Percentiles rank a stretch among this genome's conserved stretches.
phyloP scores from a whole-genome alignment of 2,113 vertebrate genomes.

The Turdus rufiventris region DNA sequence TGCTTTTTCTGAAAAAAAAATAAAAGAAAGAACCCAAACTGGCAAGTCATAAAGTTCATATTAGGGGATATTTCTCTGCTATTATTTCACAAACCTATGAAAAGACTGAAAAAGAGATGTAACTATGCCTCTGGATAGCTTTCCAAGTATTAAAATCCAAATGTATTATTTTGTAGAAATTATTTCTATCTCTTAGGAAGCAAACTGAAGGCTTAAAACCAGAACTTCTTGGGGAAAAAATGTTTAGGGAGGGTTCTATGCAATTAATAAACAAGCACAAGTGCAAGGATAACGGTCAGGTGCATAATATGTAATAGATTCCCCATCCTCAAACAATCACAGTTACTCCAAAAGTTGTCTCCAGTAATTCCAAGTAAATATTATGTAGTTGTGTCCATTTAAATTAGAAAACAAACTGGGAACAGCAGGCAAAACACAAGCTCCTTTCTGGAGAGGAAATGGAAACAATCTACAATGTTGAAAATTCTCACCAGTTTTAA shows the following conservation, averaged over 20 bases:
- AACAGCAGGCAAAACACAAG: neutral
- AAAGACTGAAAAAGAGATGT: neutral
- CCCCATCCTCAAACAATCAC: neutral
- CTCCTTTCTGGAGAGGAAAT: neutral
- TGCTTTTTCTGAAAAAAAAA: neutral
- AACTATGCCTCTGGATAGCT: neutral
- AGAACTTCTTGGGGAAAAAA: neutral
- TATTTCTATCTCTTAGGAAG: neutral
- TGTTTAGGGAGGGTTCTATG: neutral
- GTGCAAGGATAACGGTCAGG: neutral
- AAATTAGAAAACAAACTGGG: neutral
- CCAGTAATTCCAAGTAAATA: neutral
- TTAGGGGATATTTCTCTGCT: neutral
- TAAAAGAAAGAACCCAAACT: neutral
- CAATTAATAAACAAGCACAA: neutral
- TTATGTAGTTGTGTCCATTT: neutral
- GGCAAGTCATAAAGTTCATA: fast-evolving
- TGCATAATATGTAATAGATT: neutral
- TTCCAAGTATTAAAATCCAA: neutral
- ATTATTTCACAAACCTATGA: neutral
- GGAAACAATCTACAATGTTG: neutral
- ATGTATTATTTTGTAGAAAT: neutral
- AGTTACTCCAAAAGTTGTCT: neutral
- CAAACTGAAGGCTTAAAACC: neutral
- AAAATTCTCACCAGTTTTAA: neutral